Percentiles rank a stretch among this genome's conserved stretches.
Conservation (phyloP, 2,797 vertebrate genomes). For the Vultur gryphus region DNA sequence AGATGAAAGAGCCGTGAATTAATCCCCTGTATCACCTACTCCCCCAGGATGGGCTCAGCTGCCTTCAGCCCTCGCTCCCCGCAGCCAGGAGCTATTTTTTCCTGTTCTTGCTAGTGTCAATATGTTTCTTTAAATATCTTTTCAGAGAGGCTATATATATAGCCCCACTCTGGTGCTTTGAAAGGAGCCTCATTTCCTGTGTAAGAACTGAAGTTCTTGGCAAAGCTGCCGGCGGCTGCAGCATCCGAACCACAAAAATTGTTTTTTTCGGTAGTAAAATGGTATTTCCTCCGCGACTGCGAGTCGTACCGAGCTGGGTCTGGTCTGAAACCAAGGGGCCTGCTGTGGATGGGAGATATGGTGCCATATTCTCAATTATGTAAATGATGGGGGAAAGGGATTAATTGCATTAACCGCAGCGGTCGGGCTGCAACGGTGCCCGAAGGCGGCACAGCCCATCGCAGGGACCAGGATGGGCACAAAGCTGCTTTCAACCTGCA, state of each 20-base stretch:
- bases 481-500: neutral
- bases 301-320: rapidly evolving
- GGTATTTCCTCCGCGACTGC: neutral
- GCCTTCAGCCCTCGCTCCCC: neutral
- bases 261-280: slow-evolving; percentile 27
- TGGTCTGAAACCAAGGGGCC: neutral
- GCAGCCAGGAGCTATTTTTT: slow-evolving; percentile 45
- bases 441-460: neutral
- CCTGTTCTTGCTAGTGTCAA: slow-evolving; percentile 57
- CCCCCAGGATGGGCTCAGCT: slow-evolving; percentile 23
- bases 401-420: neutral
- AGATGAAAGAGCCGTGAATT: slow-evolving; percentile 21
- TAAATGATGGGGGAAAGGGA: neutral
- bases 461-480: neutral
- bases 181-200: slow-evolving; percentile 71
- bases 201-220: slow-evolving; percentile 67
- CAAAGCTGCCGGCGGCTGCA: slow-evolving; percentile 33
- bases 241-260: slow-evolving; percentile 28
- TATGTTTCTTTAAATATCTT: slow-evolving; percentile 75
- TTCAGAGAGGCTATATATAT: slow-evolving; percentile 66
- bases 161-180: slow-evolving; percentile 66
- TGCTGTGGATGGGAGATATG: neutral
- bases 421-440: neutral
- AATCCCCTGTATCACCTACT: slow-evolving; percentile 8
- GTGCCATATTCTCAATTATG: neutral